phyloP scores from a whole-genome alignment of 2,797 vertebrate genomes.

The Parotocinclus haroldoi region DNA sequence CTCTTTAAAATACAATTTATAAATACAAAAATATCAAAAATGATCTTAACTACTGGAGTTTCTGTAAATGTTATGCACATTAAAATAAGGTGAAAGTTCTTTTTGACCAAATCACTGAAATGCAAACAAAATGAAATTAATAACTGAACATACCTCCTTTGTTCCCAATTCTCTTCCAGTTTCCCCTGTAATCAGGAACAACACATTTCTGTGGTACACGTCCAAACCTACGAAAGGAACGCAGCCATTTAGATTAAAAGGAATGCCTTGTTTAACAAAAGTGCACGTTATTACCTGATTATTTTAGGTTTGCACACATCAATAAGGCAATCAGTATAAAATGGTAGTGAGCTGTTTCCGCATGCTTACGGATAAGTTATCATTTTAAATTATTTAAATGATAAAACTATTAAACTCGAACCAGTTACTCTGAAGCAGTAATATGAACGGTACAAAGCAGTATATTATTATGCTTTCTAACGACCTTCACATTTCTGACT shows the following conservation, averaged over 20 bases:
- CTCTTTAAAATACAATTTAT: background rate
- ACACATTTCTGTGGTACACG: background rate
- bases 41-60: background rate
- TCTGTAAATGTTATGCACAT: background rate
- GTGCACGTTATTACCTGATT: background rate
- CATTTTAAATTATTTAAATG: too few relatives aligned
- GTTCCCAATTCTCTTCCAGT: background rate
- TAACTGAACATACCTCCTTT: constrained; percentile 14
- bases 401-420: too few relatives aligned
- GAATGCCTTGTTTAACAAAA: constrained; percentile 16
- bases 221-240: constrained; percentile 6
- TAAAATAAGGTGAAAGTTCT: background rate
- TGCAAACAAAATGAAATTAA: background rate
- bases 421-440: background rate
- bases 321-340: background rate
- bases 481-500: too few relatives aligned
- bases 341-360: background rate
- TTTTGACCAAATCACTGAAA: background rate
- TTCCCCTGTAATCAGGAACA: constrained; percentile 13
- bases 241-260: background rate
- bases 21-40: background rate
- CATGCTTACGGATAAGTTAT: too few relatives aligned
- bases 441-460: background rate
- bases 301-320: constrained; percentile 1
- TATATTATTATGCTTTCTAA: background rate